A percentile compares a stretch with the other conserved stretches of the same genome.
Evolutionary conservation across 30 jellyfish, hydroid and myxozoan genomes (phyloP).

Genomic region (Rhopilema esculentum): DNA sequence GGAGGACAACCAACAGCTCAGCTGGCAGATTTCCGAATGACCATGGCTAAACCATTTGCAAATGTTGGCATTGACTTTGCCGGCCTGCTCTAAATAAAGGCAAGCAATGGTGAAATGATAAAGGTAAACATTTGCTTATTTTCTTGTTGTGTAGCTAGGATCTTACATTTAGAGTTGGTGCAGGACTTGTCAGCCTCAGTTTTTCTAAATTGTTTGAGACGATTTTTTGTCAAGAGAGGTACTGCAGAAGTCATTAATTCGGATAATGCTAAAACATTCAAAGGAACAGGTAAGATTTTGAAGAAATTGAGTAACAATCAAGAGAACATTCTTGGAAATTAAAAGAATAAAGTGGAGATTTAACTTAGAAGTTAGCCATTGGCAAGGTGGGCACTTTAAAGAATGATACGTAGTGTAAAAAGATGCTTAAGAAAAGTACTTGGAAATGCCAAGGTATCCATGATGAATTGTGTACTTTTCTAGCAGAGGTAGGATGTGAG

Average conservation of each 20-base stretch:
- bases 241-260: conserved; percentile 1
- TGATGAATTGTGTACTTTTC: no score
- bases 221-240: conserved; percentile 37
- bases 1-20: conserved; percentile 11
- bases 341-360: no score
- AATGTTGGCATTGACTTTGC: conserved; percentile 16
- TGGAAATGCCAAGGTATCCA: no score
- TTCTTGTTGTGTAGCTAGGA: conserved; percentile 9
- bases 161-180: conserved; percentile 19
- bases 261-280: no score
- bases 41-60: not conserved
- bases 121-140: no score
- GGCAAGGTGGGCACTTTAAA: conserved; percentile 34
- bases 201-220: conserved; percentile 15
- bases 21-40: conserved; percentile 17
- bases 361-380: conserved; percentile 12
- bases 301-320: no score
- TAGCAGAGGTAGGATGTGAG: no score
- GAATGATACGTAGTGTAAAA: conserved; percentile 7
- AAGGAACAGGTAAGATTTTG: no score
- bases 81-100: no score
- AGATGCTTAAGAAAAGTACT: no score
- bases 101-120: no score
- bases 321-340: no score
- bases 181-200: not conserved